Evolutionary conservation across 2,113 vertebrate species (phyloP).

Genomic region (Rhabdomys dilectus): DNA sequence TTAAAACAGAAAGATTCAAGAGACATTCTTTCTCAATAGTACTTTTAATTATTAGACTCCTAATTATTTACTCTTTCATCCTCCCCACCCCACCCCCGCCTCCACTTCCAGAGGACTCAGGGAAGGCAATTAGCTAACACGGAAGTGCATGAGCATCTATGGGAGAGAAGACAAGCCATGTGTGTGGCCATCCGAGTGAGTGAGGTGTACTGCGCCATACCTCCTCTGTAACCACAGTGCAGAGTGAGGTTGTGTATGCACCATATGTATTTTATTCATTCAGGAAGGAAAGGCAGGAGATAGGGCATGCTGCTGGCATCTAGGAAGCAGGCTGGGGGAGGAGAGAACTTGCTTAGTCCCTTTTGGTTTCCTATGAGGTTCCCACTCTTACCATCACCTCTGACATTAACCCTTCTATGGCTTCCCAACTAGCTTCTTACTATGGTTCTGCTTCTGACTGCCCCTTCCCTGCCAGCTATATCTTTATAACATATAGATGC

Average conservation of each 20-base stretch:
- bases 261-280: not conserved
- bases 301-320: not conserved
- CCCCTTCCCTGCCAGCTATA: not conserved
- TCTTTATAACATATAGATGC: not conserved
- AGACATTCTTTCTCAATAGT: slow-evolving; percentile 65
- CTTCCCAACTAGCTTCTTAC: not conserved
- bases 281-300: not conserved
- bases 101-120: slow-evolving; percentile 44
- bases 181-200: not conserved
- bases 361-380: not conserved
- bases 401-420: not conserved
- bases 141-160: not conserved
- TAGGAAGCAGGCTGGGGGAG: not conserved
- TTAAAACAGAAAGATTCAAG: slow-evolving; percentile 67
- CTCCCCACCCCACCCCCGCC: not conserved
- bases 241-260: not conserved
- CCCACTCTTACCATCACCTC: not conserved
- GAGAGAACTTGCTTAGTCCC: not conserved
- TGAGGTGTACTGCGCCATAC: rapidly evolving
- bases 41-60: slow-evolving; percentile 71
- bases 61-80: slow-evolving; percentile 66
- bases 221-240: not conserved
- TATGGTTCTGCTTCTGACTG: not conserved
- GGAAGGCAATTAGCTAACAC: slow-evolving; percentile 16
- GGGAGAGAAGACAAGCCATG: not conserved